These are phyloP conservation scores for Triops longicaudatus DNA, from an alignment of 1,140 invertebrate species.

Conservation along the genomic window DNA sequence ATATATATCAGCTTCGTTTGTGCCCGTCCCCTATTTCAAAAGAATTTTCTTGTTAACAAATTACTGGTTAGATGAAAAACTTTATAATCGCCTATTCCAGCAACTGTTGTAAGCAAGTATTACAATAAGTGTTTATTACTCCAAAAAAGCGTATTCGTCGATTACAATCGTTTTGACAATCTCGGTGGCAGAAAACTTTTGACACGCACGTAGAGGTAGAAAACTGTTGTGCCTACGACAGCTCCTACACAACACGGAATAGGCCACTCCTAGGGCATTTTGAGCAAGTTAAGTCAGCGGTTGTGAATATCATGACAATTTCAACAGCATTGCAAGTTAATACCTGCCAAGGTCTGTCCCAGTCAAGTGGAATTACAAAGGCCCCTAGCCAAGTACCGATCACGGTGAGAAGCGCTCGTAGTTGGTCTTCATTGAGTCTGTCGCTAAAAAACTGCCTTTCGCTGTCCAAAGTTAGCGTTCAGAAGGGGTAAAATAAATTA, in stretches of 20 bases:
- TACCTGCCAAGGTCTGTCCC: conserved; percentile 79
- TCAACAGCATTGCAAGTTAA: neutral
- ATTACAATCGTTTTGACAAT: no score
- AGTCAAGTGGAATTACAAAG: conserved; percentile 80
- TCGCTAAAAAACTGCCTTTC: neutral
- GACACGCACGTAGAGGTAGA: neutral
- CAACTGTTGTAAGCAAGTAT: neutral
- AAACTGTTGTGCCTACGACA: conserved; percentile 45
- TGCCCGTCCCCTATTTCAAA: neutral
- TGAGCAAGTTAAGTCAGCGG: neutral
- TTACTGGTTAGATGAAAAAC: neutral
- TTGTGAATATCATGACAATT: neutral
- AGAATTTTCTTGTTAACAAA: neutral
- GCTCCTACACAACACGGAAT: conserved; percentile 63
- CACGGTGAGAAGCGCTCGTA: conserved; percentile 41
- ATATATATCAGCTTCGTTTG: conserved; percentile 12
- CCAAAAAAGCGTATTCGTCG: neutral
- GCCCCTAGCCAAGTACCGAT: conserved; percentile 81
- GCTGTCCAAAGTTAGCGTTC: neutral
- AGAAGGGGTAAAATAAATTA: neutral
- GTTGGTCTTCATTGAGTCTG: neutral
- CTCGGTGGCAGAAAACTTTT: neutral
- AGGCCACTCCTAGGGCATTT: conserved; percentile 55
- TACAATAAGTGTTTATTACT: conserved; percentile 9
- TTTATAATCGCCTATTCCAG: conserved; percentile 6